These are phyloP conservation scores for Sorex maritimensis DNA, from an alignment of 2,797 vertebrate genomes.

Conservation along the genomic window DNA sequence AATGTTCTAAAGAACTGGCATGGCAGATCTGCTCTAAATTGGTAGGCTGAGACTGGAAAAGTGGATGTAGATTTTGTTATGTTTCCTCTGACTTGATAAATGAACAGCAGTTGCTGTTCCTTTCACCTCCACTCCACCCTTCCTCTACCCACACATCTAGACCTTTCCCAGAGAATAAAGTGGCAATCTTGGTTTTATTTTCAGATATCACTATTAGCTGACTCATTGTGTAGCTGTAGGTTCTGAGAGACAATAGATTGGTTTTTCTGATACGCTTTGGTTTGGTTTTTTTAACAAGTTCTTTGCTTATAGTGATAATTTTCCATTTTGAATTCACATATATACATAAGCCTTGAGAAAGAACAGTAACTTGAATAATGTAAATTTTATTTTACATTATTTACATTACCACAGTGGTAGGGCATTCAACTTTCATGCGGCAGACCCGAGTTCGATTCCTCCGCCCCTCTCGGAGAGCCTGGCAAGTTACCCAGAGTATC, in stretches of 20 bases:
- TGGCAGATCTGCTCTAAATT: constrained; percentile 1
- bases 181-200: not conserved
- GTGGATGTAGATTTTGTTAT: not conserved
- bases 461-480: too few relatives aligned
- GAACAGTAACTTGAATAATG: not conserved
- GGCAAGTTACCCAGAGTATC: too few relatives aligned
- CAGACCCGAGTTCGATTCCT: too few relatives aligned
- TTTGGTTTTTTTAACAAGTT: not conserved
- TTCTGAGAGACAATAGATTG: not conserved
- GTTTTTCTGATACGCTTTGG: constrained; percentile 4
- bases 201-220: not conserved
- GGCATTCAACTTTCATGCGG: too few relatives aligned
- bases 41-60: not conserved
- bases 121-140: not conserved
- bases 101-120: not conserved
- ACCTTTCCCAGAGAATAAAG: not conserved
- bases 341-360: not conserved
- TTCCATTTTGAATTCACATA: not conserved
- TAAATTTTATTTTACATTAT: constrained; percentile 9
- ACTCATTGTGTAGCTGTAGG: not conserved
- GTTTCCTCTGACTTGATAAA: not conserved
- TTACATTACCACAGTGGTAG: too few relatives aligned
- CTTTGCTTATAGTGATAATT: constrained; percentile 24
- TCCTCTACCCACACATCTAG: too few relatives aligned
- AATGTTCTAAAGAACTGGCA: constrained; percentile 32